Conservation (phyloP, 2,797 vertebrate species). For the Falco cherrug region DNA sequence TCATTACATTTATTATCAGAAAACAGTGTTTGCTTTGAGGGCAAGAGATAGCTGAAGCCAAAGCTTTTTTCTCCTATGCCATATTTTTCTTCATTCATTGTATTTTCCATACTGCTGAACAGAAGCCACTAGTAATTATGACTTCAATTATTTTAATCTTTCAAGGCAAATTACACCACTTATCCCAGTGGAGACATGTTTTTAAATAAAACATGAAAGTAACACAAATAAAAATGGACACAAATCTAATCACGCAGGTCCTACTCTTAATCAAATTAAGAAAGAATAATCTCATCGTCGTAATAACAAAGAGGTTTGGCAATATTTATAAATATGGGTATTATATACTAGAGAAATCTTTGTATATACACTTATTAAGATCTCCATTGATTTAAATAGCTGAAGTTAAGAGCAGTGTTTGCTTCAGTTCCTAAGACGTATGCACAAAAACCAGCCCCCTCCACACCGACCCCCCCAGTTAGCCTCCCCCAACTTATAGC, state of each 20-base stretch:
- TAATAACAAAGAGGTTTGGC: constrained; percentile 66
- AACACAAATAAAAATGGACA: constrained; percentile 68
- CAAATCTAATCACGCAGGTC: constrained; percentile 71
- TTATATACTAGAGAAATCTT: neutral
- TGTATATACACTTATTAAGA: constrained; percentile 13
- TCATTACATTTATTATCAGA: neutral
- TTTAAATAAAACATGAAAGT: constrained; percentile 76
- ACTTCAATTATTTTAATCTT: constrained; percentile 68
- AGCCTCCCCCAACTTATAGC: constrained; percentile 71
- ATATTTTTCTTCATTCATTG: constrained; percentile 34
- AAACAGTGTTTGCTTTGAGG: neutral
- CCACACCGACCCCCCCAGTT: neutral
- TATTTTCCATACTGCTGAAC: constrained; percentile 35
- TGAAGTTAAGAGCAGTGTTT: neutral
- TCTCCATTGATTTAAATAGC: neutral
- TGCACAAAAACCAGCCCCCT: neutral
- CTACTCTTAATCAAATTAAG: constrained; percentile 67
- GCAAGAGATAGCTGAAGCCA: constrained; percentile 2
- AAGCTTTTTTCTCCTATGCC: neutral
- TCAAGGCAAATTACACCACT: constrained; percentile 69
- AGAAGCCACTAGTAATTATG: constrained; percentile 59
- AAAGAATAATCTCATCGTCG: constrained; percentile 51
- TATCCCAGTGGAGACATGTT: constrained; percentile 68
- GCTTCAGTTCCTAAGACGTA: neutral
- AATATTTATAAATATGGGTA: constrained; percentile 49